Base-by-base conservation (phyloP, 2,888 invertebrate species). In the Bombylius discolor region DNA sequence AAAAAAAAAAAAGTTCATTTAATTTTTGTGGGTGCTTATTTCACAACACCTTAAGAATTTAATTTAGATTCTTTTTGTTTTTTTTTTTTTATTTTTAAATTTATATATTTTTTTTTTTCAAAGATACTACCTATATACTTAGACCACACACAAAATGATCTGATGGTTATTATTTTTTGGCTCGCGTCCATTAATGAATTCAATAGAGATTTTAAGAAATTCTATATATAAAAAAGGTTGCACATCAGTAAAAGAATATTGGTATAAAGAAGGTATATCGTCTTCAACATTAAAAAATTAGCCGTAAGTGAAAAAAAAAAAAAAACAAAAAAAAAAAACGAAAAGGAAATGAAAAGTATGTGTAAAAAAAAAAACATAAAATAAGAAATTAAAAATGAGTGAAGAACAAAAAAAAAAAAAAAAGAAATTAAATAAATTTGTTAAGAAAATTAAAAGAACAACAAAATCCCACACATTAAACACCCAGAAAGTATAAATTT, bases 131-230 rank as follows among this genome's bases (percentile, higher is more conserved):
- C 23, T 23, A 23, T 23, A 23, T 23, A 7, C 39, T 45, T 36
- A 46, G 60, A 60, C 60, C 60, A 60, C 60, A 60, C 60, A 60
- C 51, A 58, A 56, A 58, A 58, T 45, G 23, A 23, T 23, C 55
- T 56, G 58, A 53, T 57, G 57, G 55, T 57, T 57, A 58, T 55
- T 55, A 56, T 56, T 56, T 56, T 56, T 61, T 61, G 61, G 61
- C 61, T 61, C 61, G 61, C 61, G 61, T 58, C 58, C 56, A 56
- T 57, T 59, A 60, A 60, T 60, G 58, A 53, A 51, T 53, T 53
- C 53, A 51, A 36, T 23, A 23, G 23, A 23, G 23, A 2, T 23
- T 23, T 23, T 23, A 3, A 23, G n/a, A 23, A 23, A 23, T 23
- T 23, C 23, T 23, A n/a, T 23, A 3, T 23, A 23, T 23, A 23